Evolutionary conservation across 1,140 invertebrate genomes (phyloP), one percentile per base, ranked within the genome.

Genomic region (Rhizoglyphus robini): DNA sequence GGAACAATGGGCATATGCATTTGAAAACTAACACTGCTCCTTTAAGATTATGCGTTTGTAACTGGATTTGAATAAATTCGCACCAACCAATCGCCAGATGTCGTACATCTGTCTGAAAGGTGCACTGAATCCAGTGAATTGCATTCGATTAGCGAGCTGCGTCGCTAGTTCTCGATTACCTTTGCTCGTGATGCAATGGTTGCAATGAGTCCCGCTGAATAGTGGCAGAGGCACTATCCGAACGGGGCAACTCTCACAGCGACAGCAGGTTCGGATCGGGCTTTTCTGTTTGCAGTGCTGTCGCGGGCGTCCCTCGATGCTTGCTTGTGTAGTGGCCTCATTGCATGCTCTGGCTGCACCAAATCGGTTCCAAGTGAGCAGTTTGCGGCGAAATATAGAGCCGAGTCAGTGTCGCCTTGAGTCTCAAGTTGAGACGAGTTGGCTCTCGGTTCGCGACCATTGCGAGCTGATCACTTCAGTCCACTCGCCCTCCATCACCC

Each of bases 291-390:
- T n/a, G n/a, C n/a, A n/a, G n/a, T n/a, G n/a, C n/a, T n/a, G n/a
- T n/a, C n/a, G n/a, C 41, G 41, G 41, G 41, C 41, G 41, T 46
- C 41, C 41, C 41, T 23, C 41, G 41, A 46, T 46, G n/a, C n/a
- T n/a, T n/a, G n/a, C n/a, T n/a, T n/a, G n/a, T n/a, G n/a, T n/a
- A n/a, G n/a, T n/a, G 51, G 51, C 51, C 51, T 54, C 51, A 54
- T 54, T 54, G 51, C 51, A 8, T 25, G 23, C 51, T 11, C 51
- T 54, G 31, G 51, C 51, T 27, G 51, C 51, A 20, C 23, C 8
- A 54, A 54, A 54, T 54, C 23, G 23, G 51, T 54, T 54, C 51
- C 51, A 54, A 54, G 8, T 23, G 51, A 54, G 20, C 36, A 41
- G 36, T 41, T 41, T 18, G n/a, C n/a, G n/a, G n/a, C n/a, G n/a